phyloP scores from a whole-genome alignment of 2,797 vertebrate genomes.

The Poecilia gillii region DNA sequence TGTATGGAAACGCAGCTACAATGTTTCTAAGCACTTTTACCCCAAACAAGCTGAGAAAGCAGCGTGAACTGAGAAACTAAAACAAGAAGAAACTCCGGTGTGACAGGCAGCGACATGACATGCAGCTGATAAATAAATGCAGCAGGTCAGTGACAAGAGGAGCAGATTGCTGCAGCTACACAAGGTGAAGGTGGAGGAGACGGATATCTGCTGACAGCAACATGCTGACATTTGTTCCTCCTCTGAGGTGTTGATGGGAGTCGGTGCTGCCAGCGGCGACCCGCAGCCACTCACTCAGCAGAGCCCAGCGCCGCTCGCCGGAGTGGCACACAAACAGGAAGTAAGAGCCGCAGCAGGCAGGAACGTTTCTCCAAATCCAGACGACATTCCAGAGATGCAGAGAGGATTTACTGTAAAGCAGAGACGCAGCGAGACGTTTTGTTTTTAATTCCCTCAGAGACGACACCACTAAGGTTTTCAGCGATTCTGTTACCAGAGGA shows the following conservation, averaged over 20 bases:
- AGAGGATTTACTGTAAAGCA: not conserved
- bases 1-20: too few relatives aligned
- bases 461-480: too few relatives aligned
- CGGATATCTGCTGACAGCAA: conserved; percentile 12
- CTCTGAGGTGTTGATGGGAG: conserved; percentile 10
- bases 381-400: not conserved
- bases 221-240: conserved; percentile 18
- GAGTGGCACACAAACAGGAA: not conserved
- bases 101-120: not conserved
- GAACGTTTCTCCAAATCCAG: not conserved
- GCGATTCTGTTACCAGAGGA: not conserved
- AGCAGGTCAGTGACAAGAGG: not conserved
- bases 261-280: conserved; percentile 8
- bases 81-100: not conserved
- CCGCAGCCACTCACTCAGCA: not conserved
- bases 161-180: not conserved
- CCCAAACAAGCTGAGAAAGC: not conserved
- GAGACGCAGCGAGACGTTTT: not conserved
- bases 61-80: not conserved
- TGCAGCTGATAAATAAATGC: not conserved
- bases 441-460: conserved; percentile 4
- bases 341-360: not conserved
- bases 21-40: not conserved
- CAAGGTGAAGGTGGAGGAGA: not conserved
- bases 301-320: conserved; percentile 3